Evolutionary conservation across 2,797 vertebrate genomes (phyloP), one percentile per base, ranked within the genome.

Genomic region (Orientallactaga sibirica): DNA sequence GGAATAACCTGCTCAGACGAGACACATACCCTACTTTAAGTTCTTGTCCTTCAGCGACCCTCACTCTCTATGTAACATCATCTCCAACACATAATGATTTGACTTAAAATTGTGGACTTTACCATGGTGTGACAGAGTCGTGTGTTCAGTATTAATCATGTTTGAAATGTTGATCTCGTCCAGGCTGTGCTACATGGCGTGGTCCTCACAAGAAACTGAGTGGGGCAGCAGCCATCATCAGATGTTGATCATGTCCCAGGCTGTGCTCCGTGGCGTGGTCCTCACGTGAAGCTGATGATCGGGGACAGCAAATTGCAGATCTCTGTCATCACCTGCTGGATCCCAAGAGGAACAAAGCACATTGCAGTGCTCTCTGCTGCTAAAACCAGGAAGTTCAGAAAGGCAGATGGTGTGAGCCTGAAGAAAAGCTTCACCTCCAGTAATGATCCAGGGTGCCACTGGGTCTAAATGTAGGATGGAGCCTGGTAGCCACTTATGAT

Each of bases 21-120:
- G 10, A 2, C 4, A 0, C 3, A 41, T 7, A 37, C n/a, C 1
- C 7, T 25, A 1, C 10, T 73, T 64, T 10, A 43, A 18, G 12
- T 43, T 3, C 33, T 0, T 27, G 9, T 62, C 4, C 18, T 73
- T 1, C n/a, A 10, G 8, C 14, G 11, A 16, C 8, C 52, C 33
- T 43, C 75, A 7, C 2, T 18, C 87, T 58, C 4, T 55, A 5
- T 2, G 20, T 19, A 75, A 64, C 16, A 48, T 16, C 14, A 64
- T 66, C 43, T 43, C n/a, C 7, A 6, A 29, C 15, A 55, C 37
- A 15, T 7, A 14, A 27, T 75, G 62, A 0, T 20, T 66, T 66
- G 22, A 55, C 18, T 55, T 27, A 66, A 55, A 20, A 7, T 67
- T 82, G 55, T 29, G 24, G 5, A 55, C 22, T 82, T 74, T 52